These are phyloP conservation scores for Dicranocentrus wangi DNA, from an alignment of 2,888 invertebrate species.

Conservation along the genomic window DNA sequence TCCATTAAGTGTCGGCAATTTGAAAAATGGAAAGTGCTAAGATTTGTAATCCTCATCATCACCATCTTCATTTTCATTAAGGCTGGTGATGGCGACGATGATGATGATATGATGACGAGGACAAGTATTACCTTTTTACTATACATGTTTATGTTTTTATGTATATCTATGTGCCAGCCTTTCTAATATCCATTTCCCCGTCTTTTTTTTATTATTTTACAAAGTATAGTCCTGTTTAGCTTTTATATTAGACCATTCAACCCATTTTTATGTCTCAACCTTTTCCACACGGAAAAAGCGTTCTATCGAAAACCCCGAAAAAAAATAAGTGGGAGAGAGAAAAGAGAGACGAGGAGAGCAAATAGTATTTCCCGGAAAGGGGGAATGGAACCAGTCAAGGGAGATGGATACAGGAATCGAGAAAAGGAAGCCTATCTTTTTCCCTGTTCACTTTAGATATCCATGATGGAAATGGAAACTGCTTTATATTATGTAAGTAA, in stretches of 20 bases:
- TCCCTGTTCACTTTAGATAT: background rate
- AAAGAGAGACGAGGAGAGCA: constrained; percentile 22
- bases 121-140: constrained; percentile 21
- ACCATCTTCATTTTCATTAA: constrained; percentile 40
- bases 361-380: constrained; percentile 43
- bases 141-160: constrained; percentile 10
- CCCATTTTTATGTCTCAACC: constrained; percentile 34
- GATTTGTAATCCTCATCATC: constrained; percentile 36
- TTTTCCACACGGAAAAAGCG: constrained; percentile 44
- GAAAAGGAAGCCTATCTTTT: constrained; percentile 8
- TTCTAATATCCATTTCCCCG: too few relatives aligned
- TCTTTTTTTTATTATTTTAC: too few relatives aligned
- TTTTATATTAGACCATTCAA: constrained; percentile 50
- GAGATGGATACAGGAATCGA: constrained; percentile 18
- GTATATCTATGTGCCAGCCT: background rate
- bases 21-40: constrained; percentile 30
- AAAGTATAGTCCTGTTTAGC: background rate
- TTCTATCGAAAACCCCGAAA: constrained; percentile 36
- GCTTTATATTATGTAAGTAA: background rate
- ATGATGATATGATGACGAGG: constrained; percentile 14
- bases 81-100: background rate
- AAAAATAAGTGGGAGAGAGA: constrained; percentile 21
- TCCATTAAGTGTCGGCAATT: constrained; percentile 28
- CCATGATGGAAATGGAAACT: constrained; percentile 34
- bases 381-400: constrained; percentile 47